Conservation (phyloP, 2,113 vertebrate genomes). For the Jacana jacana region DNA sequence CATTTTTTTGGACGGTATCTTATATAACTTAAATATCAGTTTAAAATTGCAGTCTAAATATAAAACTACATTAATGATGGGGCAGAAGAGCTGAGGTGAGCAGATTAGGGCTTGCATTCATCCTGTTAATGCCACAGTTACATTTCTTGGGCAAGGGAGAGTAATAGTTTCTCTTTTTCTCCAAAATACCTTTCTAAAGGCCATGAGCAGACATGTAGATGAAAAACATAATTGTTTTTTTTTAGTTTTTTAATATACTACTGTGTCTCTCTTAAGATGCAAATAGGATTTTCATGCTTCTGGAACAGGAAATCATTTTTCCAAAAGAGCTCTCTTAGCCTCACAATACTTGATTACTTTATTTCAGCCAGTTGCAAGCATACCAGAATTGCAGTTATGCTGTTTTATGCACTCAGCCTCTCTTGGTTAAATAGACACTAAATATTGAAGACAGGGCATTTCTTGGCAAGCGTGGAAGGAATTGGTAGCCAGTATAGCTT, state of each 20-base stretch:
- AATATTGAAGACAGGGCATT: fast-evolving
- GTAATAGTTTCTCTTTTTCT: background rate
- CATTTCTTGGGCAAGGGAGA: background rate
- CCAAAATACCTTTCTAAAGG: background rate
- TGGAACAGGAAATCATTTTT: background rate
- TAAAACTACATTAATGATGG: background rate
- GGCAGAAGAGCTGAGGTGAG: background rate
- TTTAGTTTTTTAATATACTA: background rate
- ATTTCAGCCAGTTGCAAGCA: background rate
- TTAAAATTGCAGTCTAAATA: background rate
- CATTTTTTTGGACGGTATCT: background rate
- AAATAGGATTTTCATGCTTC: background rate
- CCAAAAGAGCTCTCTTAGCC: background rate
- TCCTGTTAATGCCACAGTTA: background rate
- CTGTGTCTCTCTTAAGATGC: background rate
- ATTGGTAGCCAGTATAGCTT: background rate
- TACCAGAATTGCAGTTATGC: background rate
- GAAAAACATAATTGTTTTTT: background rate
- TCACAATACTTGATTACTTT: background rate
- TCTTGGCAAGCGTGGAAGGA: background rate
- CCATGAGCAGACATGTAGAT: background rate
- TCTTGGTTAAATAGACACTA: background rate
- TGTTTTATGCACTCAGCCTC: background rate
- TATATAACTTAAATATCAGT: background rate
- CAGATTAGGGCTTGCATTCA: background rate